Base-by-base conservation (phyloP, 2,888 invertebrate species). In the Perdita meconis region DNA sequence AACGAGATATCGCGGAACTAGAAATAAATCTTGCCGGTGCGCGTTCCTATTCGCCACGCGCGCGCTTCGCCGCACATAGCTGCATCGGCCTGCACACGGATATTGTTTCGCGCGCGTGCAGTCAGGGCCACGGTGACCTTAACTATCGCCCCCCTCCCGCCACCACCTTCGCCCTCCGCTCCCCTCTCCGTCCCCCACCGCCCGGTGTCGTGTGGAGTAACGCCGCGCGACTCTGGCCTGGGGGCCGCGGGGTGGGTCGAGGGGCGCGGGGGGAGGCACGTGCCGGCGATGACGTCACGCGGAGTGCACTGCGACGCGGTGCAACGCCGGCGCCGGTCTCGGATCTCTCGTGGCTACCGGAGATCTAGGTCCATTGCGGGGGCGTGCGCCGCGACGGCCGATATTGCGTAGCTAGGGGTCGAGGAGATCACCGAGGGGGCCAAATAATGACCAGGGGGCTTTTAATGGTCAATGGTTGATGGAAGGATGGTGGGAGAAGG, bases 51-150 rank as follows among this genome's bases (percentile, higher is more conserved):
- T 66, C 67, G 74, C 12, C 59, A 57, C 63, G 40, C 53, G 5
- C 42, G 44, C 10, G 47, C n/a, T n/a, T n/a, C 44, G 47, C 0
- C 24, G 19, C 44, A 61, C 30, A 68, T 61, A 16, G 26, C 5
- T 42, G 65, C 65, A 78, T 67, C 82, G 78, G 78, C 60, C 75
- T 81, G 81, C 85, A 79, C 83, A 86, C 80, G 86, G 85, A 89
- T 86, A 89, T 87, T 86, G 87, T 88, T 87, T 87, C 86, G 88
- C 93, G 93, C 92, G 91, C 92, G 92, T 92, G 93, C 92, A 93
- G 91, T 92, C 93, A 93, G 93, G 94, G 94, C 94, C 94, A 93
- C 94, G 93, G 93, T 94, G 94, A 94, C 93, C 94, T 94, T 93
- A 93, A 90, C 92, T 93, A 93, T 93, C 93, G 93, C 93, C 93